Evolutionary conservation across 2,888 invertebrate species (phyloP), one percentile per base, ranked within the genome.

Genomic region (Pomacea canaliculata): DNA sequence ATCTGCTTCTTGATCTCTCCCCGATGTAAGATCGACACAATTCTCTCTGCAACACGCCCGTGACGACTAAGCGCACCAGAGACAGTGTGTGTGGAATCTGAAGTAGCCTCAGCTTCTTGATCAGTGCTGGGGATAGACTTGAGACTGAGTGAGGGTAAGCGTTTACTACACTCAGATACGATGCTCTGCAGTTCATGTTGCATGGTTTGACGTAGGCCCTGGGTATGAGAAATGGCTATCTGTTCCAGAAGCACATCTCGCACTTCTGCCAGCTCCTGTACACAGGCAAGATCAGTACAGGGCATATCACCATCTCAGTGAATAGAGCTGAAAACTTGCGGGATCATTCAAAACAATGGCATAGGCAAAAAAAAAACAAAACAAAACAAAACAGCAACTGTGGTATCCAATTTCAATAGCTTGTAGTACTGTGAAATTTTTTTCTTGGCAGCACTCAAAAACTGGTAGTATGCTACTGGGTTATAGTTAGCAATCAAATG

Each of bases 181-280:
- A 60, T 48, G 63, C 76, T 59, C 59, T 81, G 78, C 18, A 85
- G 79, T 49, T 85, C 83, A 68, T 84, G 79, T 67, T 83, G 80
- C 62, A 85, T 77, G 12, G 79, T 76, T 67, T 83, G 79, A 46
- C 81, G 83, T 19, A 83, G 81, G 48, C 81, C 81, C 62, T 83
- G 83, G 19, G 71, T 70, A 66, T 77, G 81, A 76, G 70, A 82
- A 10, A 76, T 78, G 65, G 85, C 83, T 12, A 88, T 80, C 73
- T 88, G 84, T 49, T 84, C 78, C 66, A 87, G 77, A 27, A 88
- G 81, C 37, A 79, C 84, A 81, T 87, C 88, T 71, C 86, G 78
- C 5, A 85, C 85, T 71, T 86, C 86, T 49, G 83, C 84, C 66
- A 89, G 81, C 68, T 87, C 86, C 89, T 89, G 84, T 51, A 84